Base-by-base conservation (phyloP, 2,888 invertebrate species). In the Dendrolimus houi region DNA sequence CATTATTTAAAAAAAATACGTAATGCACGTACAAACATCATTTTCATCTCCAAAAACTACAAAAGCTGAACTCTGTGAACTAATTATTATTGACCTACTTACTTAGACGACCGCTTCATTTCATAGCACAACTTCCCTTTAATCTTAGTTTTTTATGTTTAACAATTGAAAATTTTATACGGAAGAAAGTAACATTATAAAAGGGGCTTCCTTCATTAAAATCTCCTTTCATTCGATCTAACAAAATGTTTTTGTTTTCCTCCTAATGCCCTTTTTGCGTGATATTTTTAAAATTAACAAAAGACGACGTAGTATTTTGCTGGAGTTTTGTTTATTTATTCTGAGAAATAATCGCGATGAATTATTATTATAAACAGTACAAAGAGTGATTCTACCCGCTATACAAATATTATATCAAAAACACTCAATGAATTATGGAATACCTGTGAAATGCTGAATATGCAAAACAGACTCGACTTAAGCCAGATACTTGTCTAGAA, bases 181-280 rank as follows among this genome's bases (percentile, higher is more conserved):
- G 9, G 3, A 47, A 29, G 6, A 29, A 29, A 47, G 10, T 12
- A 47, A 47, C 47, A 47, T 47, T 47, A 10, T 29, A 47, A 47
- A 47, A 47, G 10, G 7, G 58, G 53, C 54, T 64, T 60, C 62
- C 64, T 72, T 73, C 66, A 75, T 72, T 69, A 69, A 60, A 60
- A 63, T 12, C 56, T 64, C 62, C 59, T 64, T 71, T 68, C 61
- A 65, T 60, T 56, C 57, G 55, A 55, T 62, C 17, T 58, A 60
- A 60, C 59, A 60, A 64, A 64, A 62, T 60, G 62, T 69, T 72
- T 69, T 67, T 47, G 66, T 71, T 70, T 67, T 67, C 62, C 62
- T 63, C 52, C 61, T 74, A 73, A 77, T 71, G 65, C 60, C 56
- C 64, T 61, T 62, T 65, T 70, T 62, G 70, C 71, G 68, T 70